A percentile compares a stretch with the other conserved stretches of the same genome.
Evolutionary conservation across 2,888 invertebrate species (phyloP).

Genomic region (Didymodactylos carnosus): DNA sequence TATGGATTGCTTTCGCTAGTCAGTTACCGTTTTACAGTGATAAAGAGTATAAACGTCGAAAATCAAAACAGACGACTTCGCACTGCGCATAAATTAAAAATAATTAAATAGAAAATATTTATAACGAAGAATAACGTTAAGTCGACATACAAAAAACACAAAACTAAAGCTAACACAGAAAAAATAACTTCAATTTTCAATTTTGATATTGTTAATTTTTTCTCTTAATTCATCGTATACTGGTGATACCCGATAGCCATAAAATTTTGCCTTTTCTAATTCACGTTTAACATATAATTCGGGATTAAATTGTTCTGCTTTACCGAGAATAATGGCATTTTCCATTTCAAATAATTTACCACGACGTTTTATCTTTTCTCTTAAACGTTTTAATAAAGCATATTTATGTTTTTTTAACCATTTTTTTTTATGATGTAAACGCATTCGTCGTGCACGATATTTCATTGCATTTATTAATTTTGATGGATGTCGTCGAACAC

Average conservation of each 20-base stretch:
- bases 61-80: no score
- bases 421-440: conserved; percentile 10
- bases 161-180: no score
- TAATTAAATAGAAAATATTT: no score
- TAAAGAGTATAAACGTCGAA: no score
- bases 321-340: conserved; percentile 3
- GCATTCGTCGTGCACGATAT: conserved; percentile 12
- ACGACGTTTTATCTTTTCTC: conserved; percentile 9
- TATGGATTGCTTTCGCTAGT: no score
- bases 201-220: neutral
- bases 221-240: conserved; percentile 10
- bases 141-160: no score
- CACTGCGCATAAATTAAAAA: no score
- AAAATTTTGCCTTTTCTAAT: conserved; percentile 14
- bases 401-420: conserved; percentile 12
- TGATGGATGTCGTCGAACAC: neutral
- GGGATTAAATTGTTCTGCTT: conserved; percentile 12
- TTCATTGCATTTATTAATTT: neutral
- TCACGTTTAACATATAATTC: conserved; percentile 10
- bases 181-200: no score
- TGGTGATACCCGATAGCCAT: conserved; percentile 4
- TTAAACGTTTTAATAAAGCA: conserved; percentile 6
- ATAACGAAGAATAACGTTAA: no score
- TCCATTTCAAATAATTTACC: conserved; percentile 4
- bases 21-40: no score